A percentile compares a stretch with the other conserved stretches of the same genome.
Conservation (phyloP, 2,113 vertebrate genomes). For the Camelus bactrianus region DNA sequence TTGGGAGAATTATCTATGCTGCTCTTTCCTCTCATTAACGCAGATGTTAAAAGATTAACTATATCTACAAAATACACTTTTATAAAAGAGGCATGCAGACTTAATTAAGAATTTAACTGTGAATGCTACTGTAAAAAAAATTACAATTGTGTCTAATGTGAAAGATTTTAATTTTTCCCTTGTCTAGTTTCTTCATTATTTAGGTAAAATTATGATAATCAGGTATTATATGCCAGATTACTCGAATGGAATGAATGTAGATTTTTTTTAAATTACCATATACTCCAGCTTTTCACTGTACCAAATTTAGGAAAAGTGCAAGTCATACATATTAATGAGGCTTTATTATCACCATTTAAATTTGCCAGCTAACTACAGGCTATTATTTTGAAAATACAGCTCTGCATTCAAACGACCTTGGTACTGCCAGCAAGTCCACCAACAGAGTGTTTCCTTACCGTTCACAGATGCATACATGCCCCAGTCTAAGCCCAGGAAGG, state of each 20-base stretch:
- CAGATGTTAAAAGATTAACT: constrained; percentile 70
- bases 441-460: neutral
- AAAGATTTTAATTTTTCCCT: constrained; percentile 74
- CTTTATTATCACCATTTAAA: constrained; percentile 59
- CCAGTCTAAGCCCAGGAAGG: neutral
- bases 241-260: constrained; percentile 59
- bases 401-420: neutral
- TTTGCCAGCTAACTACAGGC: constrained; percentile 53
- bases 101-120: constrained; percentile 71
- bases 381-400: constrained; percentile 55
- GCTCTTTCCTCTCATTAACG: constrained; percentile 54
- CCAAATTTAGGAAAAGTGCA: constrained; percentile 53
- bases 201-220: constrained; percentile 74
- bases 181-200: constrained; percentile 73
- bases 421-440: neutral
- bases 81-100: constrained; percentile 55
- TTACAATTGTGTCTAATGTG: constrained; percentile 63
- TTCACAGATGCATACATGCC: neutral
- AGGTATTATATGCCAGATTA: constrained; percentile 68
- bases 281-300: constrained; percentile 56
- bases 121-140: constrained; percentile 68
- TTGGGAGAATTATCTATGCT: constrained; percentile 31
- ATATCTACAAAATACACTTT: constrained; percentile 55
- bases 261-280: constrained; percentile 64
- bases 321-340: constrained; percentile 68